phyloP scores from a whole-genome alignment of 2,797 vertebrate genomes.

The Melanotaenia parkinsoni region DNA sequence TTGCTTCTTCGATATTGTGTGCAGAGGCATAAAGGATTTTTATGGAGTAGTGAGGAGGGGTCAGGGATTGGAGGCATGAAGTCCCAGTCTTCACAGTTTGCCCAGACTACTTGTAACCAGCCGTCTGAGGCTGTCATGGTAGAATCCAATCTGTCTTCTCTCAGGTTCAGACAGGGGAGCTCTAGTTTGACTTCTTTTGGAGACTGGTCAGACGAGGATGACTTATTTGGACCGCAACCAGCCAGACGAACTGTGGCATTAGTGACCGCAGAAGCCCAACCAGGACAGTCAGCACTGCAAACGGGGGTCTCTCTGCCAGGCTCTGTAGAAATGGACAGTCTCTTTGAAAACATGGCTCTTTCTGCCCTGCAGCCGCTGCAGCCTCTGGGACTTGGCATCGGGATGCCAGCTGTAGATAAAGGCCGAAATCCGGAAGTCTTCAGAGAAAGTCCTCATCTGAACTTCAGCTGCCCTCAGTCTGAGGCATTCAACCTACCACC shows the following conservation, averaged over 20 bases:
- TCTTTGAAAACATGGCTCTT: constrained; percentile 82
- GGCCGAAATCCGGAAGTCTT: constrained; percentile 77
- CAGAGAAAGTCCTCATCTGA: constrained; percentile 73
- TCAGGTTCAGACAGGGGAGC: constrained; percentile 82
- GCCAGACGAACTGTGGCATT: constrained; percentile 81
- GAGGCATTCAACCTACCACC: constrained; percentile 87
- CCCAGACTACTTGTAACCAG: constrained; percentile 69
- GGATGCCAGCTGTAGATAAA: constrained; percentile 89
- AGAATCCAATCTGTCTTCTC: constrained; percentile 74
- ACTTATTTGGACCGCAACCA: constrained; percentile 90
- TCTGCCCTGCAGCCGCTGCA: constrained; percentile 85
- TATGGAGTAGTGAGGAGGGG: constrained; percentile 71
- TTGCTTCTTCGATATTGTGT: constrained; percentile 90
- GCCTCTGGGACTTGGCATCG: constrained; percentile 86
- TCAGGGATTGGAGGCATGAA: constrained; percentile 67
- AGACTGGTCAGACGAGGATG: constrained; percentile 94
- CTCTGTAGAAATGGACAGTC: constrained; percentile 87
- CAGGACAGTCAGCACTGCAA: constrained; percentile 67
- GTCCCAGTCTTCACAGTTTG: constrained; percentile 79
- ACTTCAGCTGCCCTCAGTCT: constrained; percentile 89
- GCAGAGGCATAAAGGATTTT: constrained; percentile 79
- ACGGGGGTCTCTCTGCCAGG: constrained; percentile 89
- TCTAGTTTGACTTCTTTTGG: constrained; percentile 88
- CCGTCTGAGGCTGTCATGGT: constrained; percentile 69
- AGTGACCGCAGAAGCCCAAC: constrained; percentile 79